These are phyloP conservation scores for Piaya cayana DNA, from an alignment of 2,113 vertebrate genomes.

Conservation along the genomic window DNA sequence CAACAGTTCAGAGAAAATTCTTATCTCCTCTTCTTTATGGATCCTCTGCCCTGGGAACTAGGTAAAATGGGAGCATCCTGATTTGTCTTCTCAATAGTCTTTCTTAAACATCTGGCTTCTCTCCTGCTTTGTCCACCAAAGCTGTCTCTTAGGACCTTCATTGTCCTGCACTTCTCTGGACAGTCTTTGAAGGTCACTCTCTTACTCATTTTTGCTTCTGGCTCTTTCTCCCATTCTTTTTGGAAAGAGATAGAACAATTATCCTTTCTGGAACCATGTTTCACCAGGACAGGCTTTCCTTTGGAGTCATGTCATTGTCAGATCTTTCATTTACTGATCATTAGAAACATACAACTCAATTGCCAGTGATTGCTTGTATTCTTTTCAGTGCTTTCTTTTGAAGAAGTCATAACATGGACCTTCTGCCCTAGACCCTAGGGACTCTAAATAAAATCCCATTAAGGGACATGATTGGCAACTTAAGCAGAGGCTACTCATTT, in stretches of 20 bases:
- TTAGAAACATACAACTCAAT: not conserved
- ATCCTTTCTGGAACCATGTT: not conserved
- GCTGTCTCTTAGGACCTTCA: not conserved
- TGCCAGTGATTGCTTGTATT: not conserved
- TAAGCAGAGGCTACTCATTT: not conserved
- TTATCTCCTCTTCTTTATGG: not conserved
- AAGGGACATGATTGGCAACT: not conserved
- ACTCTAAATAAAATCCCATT: not conserved
- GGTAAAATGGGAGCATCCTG: not conserved
- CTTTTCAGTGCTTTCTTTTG: not conserved
- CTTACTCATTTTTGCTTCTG: not conserved
- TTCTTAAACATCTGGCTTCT: not conserved
- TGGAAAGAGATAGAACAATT: not conserved
- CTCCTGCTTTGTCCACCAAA: not conserved
- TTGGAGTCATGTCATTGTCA: not conserved
- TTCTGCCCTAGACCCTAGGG: not conserved
- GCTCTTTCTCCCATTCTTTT: not conserved
- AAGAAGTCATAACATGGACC: not conserved
- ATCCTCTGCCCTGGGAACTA: not conserved
- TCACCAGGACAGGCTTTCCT: not conserved
- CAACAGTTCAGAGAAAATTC: not conserved
- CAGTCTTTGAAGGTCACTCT: not conserved
- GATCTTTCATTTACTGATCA: not conserved
- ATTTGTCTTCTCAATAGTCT: not conserved
- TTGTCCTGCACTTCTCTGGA: not conserved